Percentiles rank a stretch among this genome's conserved stretches.
phyloP scores from a whole-genome alignment of 2,113 vertebrate species.

The Notothenia rossii region DNA sequence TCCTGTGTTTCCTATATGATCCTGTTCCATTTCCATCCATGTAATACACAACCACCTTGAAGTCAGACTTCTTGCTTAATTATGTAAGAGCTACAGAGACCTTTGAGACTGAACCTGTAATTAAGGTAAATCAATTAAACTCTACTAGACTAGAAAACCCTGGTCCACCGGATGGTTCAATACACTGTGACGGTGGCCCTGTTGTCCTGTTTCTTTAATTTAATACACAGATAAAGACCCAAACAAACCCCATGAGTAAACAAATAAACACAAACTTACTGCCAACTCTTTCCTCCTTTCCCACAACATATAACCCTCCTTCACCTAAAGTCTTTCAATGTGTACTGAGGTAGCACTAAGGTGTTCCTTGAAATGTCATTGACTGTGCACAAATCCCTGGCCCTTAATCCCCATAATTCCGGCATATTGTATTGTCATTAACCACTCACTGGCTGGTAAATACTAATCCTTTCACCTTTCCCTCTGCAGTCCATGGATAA shows the following conservation, averaged over 20 bases:
- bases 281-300: slow-evolving; percentile 32
- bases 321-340: slow-evolving; percentile 41
- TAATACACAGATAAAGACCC: slow-evolving; percentile 1
- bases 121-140: slow-evolving; percentile 14
- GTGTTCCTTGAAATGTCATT: slow-evolving; percentile 66
- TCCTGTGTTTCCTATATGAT: not conserved
- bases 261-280: slow-evolving; percentile 16
- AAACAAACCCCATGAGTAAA: slow-evolving; percentile 1
- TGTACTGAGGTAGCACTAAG: slow-evolving; percentile 48
- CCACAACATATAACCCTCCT: slow-evolving; percentile 16
- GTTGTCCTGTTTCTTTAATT: slow-evolving; percentile 9
- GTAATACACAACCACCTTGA: not conserved
- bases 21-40: not conserved
- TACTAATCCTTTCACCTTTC: slow-evolving; percentile 77
- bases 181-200: slow-evolving; percentile 2
- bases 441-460: slow-evolving; percentile 73
- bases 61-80: slow-evolving; percentile 14
- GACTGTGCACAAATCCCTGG: slow-evolving; percentile 65
- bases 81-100: slow-evolving; percentile 7
- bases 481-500: slow-evolving; percentile 78
- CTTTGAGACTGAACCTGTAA: slow-evolving; percentile 4
- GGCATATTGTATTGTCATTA: slow-evolving; percentile 81
- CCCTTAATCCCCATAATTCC: slow-evolving; percentile 79
- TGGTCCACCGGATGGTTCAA: slow-evolving; percentile 4
- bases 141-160: not conserved